A percentile compares a stretch with the other conserved stretches of the same genome.
Conservation (phyloP, 2,888 invertebrate species). For the Desoria tigrina region DNA sequence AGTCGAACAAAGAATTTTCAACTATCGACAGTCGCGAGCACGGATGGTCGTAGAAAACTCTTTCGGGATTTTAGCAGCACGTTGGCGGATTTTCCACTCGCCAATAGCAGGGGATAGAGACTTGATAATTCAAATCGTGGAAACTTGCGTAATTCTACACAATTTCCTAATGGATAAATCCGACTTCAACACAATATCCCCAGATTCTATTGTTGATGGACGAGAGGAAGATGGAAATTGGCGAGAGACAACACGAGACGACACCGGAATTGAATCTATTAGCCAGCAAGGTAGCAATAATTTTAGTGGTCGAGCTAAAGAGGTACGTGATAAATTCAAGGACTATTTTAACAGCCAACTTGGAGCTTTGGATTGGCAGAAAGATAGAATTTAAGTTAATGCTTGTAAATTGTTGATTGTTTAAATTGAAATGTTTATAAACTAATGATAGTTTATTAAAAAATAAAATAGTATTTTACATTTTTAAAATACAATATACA, state of each 20-base stretch:
- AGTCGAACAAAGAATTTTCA: constrained; percentile 21
- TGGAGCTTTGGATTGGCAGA: background rate
- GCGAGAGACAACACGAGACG: too few species aligned
- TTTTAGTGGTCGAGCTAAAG: background rate
- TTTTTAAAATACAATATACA: background rate
- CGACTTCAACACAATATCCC: constrained; percentile 5
- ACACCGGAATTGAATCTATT: background rate
- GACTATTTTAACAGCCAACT: background rate
- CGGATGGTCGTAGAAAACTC: constrained; percentile 31
- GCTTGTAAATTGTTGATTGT: too few species aligned
- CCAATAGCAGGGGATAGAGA: constrained; percentile 8
- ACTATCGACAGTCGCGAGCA: constrained; percentile 35
- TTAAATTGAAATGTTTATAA: too few species aligned
- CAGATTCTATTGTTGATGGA: background rate
- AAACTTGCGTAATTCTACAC: constrained; percentile 23
- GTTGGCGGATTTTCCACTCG: constrained; percentile 21
- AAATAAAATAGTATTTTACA: too few species aligned
- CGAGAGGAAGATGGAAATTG: too few species aligned
- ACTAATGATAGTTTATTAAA: too few species aligned
- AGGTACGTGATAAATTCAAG: background rate
- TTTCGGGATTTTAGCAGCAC: constrained; percentile 20
- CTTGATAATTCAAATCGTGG: constrained; percentile 11
- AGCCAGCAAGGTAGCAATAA: background rate
- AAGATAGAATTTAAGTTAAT: background rate
- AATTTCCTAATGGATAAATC: constrained; percentile 19